These are phyloP conservation scores for Megaustenia siamemsis DNA, from an alignment of 2,888 invertebrate genomes.

Conservation along the genomic window DNA sequence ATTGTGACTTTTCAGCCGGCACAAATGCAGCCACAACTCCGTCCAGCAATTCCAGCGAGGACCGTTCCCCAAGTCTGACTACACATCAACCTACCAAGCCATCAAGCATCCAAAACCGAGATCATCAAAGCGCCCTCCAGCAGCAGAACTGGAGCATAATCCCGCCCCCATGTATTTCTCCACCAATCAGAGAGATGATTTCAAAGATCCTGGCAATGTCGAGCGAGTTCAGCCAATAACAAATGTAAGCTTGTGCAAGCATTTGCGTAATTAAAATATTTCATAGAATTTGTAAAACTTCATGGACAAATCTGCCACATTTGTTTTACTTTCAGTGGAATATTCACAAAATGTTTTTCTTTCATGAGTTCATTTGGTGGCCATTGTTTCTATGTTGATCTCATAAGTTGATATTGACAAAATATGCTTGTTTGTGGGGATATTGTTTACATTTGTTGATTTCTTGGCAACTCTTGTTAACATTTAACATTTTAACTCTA, in stretches of 20 bases:
- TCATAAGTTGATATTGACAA: too few species aligned
- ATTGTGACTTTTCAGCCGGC: slow-evolving; percentile 64
- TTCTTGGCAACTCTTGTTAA: too few species aligned
- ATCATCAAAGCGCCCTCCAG: slow-evolving; percentile 75
- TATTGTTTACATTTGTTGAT: too few species aligned
- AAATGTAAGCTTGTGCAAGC: slow-evolving; percentile 61
- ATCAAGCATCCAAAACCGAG: slow-evolving; percentile 68
- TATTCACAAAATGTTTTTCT: too few species aligned
- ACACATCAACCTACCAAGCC: slow-evolving; percentile 70
- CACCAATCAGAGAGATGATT: slow-evolving; percentile 74
- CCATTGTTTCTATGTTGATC: too few species aligned
- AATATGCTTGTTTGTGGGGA: too few species aligned
- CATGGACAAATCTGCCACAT: too few species aligned
- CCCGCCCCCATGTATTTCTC: slow-evolving; percentile 73
- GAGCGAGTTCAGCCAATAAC: slow-evolving; percentile 68
- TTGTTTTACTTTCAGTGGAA: too few species aligned
- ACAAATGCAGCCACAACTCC: slow-evolving; percentile 60
- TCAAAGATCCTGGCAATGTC: slow-evolving; percentile 63
- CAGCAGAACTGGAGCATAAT: slow-evolving; percentile 65
- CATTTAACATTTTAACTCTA: too few species aligned
- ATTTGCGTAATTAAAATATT: not conserved
- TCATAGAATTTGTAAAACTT: too few species aligned
- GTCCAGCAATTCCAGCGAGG: slow-evolving; percentile 31
- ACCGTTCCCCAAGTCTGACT: slow-evolving; percentile 69
- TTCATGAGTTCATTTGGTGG: too few species aligned